These are phyloP conservation scores for Melanotaenia maccullochi DNA, from an alignment of 2,797 vertebrate genomes.

Conservation along the genomic window DNA sequence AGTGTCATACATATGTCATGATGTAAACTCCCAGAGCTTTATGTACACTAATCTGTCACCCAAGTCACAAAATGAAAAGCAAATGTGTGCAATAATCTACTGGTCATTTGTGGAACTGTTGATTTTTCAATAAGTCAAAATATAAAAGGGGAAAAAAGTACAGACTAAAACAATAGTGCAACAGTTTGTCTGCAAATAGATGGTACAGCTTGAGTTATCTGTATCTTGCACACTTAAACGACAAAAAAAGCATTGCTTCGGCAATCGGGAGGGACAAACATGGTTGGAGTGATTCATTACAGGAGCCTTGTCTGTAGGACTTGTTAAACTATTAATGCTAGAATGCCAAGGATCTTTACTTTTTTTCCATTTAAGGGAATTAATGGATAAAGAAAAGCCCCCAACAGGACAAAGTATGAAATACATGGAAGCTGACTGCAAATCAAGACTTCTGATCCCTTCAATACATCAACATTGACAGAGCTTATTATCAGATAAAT, in stretches of 20 bases:
- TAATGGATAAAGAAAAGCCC: conserved; percentile 5
- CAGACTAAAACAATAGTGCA: not conserved
- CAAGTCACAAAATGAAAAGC: not conserved
- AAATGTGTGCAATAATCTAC: not conserved
- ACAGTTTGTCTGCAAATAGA: not conserved
- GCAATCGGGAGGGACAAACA: not conserved
- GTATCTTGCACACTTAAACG: conserved; percentile 3
- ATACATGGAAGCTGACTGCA: not conserved
- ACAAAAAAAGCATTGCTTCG: not conserved
- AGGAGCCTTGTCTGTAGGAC: not conserved
- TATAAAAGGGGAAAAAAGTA: not conserved
- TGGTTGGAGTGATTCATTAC: not conserved
- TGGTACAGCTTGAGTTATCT: not conserved
- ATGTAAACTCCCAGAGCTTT: not conserved
- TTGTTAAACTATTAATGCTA: not conserved
- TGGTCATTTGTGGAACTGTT: not conserved
- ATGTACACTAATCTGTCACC: not conserved
- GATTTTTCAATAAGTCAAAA: not conserved
- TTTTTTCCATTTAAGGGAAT: conserved; percentile 9
- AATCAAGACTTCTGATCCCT: not conserved
- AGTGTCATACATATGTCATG: not conserved
- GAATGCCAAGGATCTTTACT: not conserved
- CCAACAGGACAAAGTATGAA: not conserved
- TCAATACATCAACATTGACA: not conserved
- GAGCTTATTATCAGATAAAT: not conserved